Base-by-base conservation (phyloP, 2,888 invertebrate genomes). In the Toxonevra muliebris region DNA sequence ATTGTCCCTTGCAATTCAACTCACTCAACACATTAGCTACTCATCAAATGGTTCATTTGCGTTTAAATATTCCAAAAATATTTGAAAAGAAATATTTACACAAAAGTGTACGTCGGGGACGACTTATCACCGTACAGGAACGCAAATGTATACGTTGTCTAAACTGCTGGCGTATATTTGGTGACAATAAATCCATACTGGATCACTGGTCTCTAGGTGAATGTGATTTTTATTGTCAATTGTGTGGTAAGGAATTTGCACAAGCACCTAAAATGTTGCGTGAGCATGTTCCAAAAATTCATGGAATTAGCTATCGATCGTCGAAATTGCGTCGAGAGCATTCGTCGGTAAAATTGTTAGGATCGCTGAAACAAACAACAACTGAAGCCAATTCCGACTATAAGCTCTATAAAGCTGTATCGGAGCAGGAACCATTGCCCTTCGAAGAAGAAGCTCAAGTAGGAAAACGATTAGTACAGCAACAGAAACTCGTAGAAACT, bases 141-240 rank as follows among this genome's bases (percentile, higher is more conserved):
- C 75, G 74, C 40, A 78, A 79, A 66, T 77, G 75, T 55, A 78
- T 80, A 69, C 77, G 80, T 10, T 81, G 81, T 65, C 66, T 80
- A 4, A 82, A 80, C 61, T 82, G 82, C 68, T 79, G 77, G 78
- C 77, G 77, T 15, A 68, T 80, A 48, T 78, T 78, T 69, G 72
- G 71, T 4, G 77, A 78, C 67, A 78, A 80, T 61, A 76, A 76
- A 60, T 74, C 75, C 1, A 80, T 82, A 42, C 69, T 80, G 0
- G 75, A 79, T 43, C 82, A 82, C 45, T 82, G 82, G 82, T 74
- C 75, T 1, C 69, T 62, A 15, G 76, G 77, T 2, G 76, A 79
- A 42, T 82, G 82, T 64, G 77, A 79, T 57, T 82, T 77, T 65
- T 81, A 77, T 66, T 82, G 82, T 68, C 74, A 75, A 41, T 74